phyloP scores from a whole-genome alignment of 2,888 invertebrate species.

The Heliconius ethilla region DNA sequence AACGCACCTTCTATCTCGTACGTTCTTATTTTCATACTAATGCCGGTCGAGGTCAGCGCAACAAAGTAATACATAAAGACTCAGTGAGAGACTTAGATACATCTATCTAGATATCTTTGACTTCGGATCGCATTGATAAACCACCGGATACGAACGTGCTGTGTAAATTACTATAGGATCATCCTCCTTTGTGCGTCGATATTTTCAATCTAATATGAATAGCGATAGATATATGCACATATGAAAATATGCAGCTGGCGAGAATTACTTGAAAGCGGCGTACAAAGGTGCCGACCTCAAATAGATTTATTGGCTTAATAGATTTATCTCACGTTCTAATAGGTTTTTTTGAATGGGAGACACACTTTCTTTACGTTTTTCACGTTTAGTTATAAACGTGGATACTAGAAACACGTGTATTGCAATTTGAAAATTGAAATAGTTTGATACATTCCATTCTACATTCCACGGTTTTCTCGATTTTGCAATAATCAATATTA shows the following conservation, averaged over 20 bases:
- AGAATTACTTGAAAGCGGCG: conserved; percentile 14
- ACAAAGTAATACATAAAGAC: conserved; percentile 12
- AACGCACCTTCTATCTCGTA: conserved; percentile 4
- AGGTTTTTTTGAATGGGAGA: not conserved
- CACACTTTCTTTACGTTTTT: no score
- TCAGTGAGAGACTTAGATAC: conserved; percentile 2
- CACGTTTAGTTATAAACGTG: no score
- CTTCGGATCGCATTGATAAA: conserved; percentile 11
- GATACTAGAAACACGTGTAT: no score
- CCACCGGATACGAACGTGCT: conserved; percentile 14
- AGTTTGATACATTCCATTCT: no score
- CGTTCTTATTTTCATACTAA: not conserved
- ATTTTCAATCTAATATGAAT: conserved; percentile 6
- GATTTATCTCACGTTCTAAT: not conserved
- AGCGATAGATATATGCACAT: conserved; percentile 5
- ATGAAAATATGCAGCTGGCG: not conserved
- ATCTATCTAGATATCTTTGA: conserved; percentile 1
- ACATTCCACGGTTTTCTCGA: no score
- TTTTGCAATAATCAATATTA: no score
- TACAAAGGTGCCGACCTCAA: conserved; percentile 10
- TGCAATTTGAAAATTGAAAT: no score
- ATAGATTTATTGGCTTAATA: conserved; percentile 16
- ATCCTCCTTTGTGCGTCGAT: conserved; percentile 20
- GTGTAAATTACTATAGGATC: conserved; percentile 6
- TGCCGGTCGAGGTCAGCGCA: conserved; percentile 7